Evolutionary conservation across 2,888 invertebrate genomes (phyloP).

Genomic region (Amblyjoppa proteus): DNA sequence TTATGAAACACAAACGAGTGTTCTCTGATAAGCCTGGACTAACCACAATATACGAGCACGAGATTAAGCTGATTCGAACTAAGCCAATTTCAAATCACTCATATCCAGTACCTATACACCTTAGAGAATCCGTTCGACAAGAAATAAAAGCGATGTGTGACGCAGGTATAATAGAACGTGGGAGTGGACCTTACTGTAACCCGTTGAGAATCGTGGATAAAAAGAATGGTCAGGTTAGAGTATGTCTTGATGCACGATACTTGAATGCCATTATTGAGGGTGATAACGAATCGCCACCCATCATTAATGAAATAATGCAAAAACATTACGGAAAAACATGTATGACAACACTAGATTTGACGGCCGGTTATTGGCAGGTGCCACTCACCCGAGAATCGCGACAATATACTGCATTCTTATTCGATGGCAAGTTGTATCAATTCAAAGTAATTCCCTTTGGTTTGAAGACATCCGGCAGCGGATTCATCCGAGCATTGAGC

Average conservation of each 20-base stretch:
- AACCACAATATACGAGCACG: conserved; percentile 20
- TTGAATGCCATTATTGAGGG: conserved; percentile 42
- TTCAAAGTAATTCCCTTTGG: conserved; percentile 77
- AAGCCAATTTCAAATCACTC: conserved; percentile 32
- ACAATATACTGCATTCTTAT: conserved; percentile 69
- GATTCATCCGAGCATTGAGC: conserved; percentile 64
- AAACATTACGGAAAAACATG: conserved; percentile 39
- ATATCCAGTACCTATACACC: conserved; percentile 34
- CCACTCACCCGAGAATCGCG: conserved; percentile 22
- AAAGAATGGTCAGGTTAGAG: conserved; percentile 36
- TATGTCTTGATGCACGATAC: conserved; percentile 46
- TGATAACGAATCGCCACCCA: conserved; percentile 44
- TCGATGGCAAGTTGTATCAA: conserved; percentile 69
- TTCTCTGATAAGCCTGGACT: conserved; percentile 18
- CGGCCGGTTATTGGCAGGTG: conserved; percentile 52
- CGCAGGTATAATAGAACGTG: conserved; percentile 25
- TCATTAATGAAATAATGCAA: conserved; percentile 52
- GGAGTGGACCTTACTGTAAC: conserved; percentile 35
- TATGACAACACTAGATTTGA: conserved; percentile 38
- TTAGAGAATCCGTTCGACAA: conserved; percentile 13
- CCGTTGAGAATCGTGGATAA: conserved; percentile 49
- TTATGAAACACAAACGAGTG: conserved; percentile 5
- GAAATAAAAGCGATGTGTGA: conserved; percentile 37
- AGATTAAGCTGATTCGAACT: conserved; percentile 14
- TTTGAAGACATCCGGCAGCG: conserved; percentile 71